These are phyloP conservation scores for Noctua comes DNA, from an alignment of 2,888 invertebrate species.

Conservation along the genomic window DNA sequence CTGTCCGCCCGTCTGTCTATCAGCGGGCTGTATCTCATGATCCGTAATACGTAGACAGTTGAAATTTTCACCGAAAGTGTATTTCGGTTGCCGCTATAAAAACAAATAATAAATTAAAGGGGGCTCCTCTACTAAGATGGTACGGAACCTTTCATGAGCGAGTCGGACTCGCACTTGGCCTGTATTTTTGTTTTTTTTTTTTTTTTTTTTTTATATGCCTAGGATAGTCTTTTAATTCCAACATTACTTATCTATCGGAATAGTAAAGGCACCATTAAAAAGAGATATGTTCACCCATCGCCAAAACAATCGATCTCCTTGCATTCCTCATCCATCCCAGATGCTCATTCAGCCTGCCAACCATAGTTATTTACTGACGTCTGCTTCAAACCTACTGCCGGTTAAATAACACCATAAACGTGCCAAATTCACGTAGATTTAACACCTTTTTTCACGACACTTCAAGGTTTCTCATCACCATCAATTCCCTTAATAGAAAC, in stretches of 20 bases:
- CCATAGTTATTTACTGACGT: neutral
- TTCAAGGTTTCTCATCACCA: slow-evolving; percentile 28
- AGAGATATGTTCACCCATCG: neutral
- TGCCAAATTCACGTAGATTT: slow-evolving; percentile 5
- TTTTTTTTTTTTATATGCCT: neutral
- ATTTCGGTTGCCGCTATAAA: too few relatives aligned
- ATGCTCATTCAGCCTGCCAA: neutral
- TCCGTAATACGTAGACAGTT: too few relatives aligned
- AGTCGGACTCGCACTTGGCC: too few relatives aligned
- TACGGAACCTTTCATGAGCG: too few relatives aligned
- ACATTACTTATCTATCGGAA: neutral
- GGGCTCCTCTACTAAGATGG: too few relatives aligned
- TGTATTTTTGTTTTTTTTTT: too few relatives aligned
- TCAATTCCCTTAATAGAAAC: slow-evolving; percentile 13
- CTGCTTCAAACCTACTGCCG: neutral
- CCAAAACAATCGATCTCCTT: neutral
- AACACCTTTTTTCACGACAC: slow-evolving; percentile 27
- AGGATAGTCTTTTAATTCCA: neutral
- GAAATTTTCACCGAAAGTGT: too few relatives aligned
- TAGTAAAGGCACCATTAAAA: neutral
- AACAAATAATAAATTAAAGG: too few relatives aligned
- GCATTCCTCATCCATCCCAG: neutral
- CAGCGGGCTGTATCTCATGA: too few relatives aligned
- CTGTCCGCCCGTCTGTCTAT: too few relatives aligned
- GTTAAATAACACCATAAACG: neutral